These are phyloP conservation scores for Acronicta leporina DNA, from an alignment of 2,888 invertebrate species.

Conservation along the genomic window DNA sequence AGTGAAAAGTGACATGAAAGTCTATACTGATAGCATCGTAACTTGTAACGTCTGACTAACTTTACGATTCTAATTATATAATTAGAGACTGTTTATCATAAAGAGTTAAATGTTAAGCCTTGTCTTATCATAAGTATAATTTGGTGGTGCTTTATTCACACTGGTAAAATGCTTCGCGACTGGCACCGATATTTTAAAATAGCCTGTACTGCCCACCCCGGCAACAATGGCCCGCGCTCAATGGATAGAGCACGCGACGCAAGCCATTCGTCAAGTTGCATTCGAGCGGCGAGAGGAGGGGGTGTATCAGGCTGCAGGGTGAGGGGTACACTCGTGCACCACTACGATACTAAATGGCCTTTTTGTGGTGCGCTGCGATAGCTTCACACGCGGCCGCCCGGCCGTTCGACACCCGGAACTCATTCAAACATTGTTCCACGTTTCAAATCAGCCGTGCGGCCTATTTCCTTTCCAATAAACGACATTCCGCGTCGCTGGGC, in stretches of 20 bases:
- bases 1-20: too few relatives aligned
- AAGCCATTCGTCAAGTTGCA: conserved; percentile 26
- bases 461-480: conserved; percentile 27
- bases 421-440: conserved; percentile 13
- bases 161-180: not conserved
- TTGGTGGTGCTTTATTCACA: too few relatives aligned
- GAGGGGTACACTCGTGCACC: not conserved
- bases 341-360: conserved; percentile 32
- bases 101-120: too few relatives aligned
- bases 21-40: too few relatives aligned
- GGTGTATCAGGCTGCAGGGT: not conserved
- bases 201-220: conserved; percentile 11
- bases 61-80: too few relatives aligned
- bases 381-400: conserved; percentile 28
- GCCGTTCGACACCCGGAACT: not conserved
- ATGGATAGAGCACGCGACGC: conserved; percentile 26
- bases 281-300: not conserved
- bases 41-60: too few relatives aligned
- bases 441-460: not conserved
- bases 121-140: too few relatives aligned
- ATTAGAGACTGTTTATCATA: not conserved
- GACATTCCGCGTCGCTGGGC: conserved; percentile 17
- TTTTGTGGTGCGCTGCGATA: conserved; percentile 22
- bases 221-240: conserved; percentile 19
- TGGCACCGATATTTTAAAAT: conserved; percentile 33